These are phyloP conservation scores for Trachymyrmex septentrionalis DNA, from an alignment of 1,140 invertebrate species.

Conservation along the genomic window DNA sequence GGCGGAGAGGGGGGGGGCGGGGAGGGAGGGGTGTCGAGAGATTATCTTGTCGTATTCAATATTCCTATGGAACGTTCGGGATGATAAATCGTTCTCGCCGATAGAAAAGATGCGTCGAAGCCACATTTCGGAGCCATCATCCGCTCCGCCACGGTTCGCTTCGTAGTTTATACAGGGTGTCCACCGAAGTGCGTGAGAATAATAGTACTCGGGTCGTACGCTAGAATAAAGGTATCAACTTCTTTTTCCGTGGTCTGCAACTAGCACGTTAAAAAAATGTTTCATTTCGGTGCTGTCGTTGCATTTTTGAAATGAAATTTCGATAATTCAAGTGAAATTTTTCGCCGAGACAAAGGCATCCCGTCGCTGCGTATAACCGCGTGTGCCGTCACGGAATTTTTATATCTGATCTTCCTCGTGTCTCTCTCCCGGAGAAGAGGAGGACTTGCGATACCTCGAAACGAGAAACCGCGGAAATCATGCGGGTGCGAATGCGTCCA, in stretches of 20 bases:
- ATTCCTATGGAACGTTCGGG: constrained; percentile 78
- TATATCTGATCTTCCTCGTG: not conserved
- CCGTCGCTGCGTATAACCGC: not conserved
- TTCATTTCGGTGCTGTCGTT: not conserved
- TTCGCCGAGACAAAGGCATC: not conserved
- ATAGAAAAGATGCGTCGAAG: constrained; percentile 77
- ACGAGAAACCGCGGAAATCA: constrained; percentile 67
- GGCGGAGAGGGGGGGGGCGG: not conserved
- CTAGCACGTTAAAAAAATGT: too few species aligned
- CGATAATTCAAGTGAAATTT: not conserved
- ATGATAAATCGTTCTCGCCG: constrained; percentile 77
- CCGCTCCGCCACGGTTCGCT: constrained; percentile 63
- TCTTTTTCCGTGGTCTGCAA: not conserved
- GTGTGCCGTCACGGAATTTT: constrained; percentile 3
- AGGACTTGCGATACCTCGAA: constrained; percentile 2
- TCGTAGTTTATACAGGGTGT: constrained; percentile 35
- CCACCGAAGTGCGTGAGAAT: constrained; percentile 36
- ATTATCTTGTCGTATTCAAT: constrained; percentile 81
- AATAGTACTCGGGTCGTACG: constrained; percentile 4
- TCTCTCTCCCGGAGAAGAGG: not conserved
- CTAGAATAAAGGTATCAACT: not conserved
- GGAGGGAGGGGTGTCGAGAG: constrained; percentile 74
- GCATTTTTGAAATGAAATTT: not conserved
- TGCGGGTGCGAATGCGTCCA: constrained; percentile 72
- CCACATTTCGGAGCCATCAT: constrained; percentile 72